These are phyloP conservation scores for Hippocampus abdominalis DNA, from an alignment of 2,113 vertebrate genomes.

Conservation along the genomic window DNA sequence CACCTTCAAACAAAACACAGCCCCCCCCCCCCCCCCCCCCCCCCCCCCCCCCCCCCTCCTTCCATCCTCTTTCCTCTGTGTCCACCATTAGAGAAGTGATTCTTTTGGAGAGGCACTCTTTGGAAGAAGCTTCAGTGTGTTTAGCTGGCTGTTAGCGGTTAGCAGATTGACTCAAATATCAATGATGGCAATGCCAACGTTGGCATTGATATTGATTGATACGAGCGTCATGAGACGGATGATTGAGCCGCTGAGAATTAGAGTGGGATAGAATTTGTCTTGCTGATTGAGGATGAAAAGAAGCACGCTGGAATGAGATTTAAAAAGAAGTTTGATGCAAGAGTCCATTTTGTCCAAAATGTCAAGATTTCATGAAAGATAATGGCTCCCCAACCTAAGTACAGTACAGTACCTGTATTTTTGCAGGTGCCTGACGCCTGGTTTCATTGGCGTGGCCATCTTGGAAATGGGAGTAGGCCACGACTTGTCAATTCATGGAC, in stretches of 20 bases:
- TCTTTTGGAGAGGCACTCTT: conserved; percentile 51
- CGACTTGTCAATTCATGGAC: no score
- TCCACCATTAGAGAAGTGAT: conserved; percentile 66
- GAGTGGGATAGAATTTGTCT: not conserved
- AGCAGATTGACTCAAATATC: not conserved
- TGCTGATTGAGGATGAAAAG: not conserved
- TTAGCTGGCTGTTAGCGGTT: not conserved
- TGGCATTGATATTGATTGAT: not conserved
- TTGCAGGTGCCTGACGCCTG: no score
- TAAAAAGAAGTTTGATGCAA: not conserved
- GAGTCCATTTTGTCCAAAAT: not conserved
- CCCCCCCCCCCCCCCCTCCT: conserved; percentile 14
- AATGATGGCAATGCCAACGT: not conserved
- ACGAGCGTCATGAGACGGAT: not conserved
- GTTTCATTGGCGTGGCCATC: no score
- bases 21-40: conserved; percentile 19
- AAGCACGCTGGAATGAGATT: not conserved
- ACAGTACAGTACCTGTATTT: no score
- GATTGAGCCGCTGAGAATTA: not conserved
- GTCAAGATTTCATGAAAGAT: not conserved
- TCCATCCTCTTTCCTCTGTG: conserved; percentile 35
- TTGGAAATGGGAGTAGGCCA: no score
- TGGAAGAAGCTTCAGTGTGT: not conserved
- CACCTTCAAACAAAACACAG: conserved; percentile 38
- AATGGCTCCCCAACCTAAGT: no score